Base-by-base conservation (phyloP, 2,113 vertebrate species). In the Morone chrysops region DNA sequence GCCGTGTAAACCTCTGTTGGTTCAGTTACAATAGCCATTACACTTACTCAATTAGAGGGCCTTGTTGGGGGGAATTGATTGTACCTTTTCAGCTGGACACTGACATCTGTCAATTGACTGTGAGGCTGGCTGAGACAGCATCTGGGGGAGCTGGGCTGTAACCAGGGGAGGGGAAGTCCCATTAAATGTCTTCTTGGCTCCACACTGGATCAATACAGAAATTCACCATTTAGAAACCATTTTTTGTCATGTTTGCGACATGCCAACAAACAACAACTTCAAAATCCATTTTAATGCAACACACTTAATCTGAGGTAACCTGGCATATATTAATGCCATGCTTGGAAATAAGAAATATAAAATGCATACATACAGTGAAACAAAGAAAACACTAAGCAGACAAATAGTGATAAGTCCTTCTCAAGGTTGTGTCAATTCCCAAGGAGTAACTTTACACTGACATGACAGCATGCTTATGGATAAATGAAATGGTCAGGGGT, bases 11-110 rank as follows among this genome's bases (percentile, higher is more conserved):
- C 80, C 80, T 81, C 75, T 6, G 50, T 81, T 75, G 82, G 74
- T 63, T 85, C 77, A 48, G 62, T 79, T 82, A 78, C 85, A 90
- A 86, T 50, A 71, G 81, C 50, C 85, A 87, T 83, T 83, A 81
- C 85, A 87, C 69, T 80, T 70, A 80, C 51, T 88, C 88, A 89
- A 75, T 93, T 88, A 88, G 76, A 74, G 67, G 20, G 68, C 71
- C 84, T 84, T 88, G 48, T 75, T 87, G 56, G 68, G 56, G 41
- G 31, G 5, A 68, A 91, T 92, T 82, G 90, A 92, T 90, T 81
- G 68, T 96, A 98, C 97, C 96, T 99, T 97, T 85, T 95, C 94
- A 81, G 90, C 91, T 87, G 94, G 86, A 91, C 98, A 99, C 77
- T 94, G 94, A 85, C 98, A 99, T 90, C 92, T 93, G 83, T 96